phyloP scores from a whole-genome alignment of 2,888 invertebrate genomes.

The Corythucha ciliata region DNA sequence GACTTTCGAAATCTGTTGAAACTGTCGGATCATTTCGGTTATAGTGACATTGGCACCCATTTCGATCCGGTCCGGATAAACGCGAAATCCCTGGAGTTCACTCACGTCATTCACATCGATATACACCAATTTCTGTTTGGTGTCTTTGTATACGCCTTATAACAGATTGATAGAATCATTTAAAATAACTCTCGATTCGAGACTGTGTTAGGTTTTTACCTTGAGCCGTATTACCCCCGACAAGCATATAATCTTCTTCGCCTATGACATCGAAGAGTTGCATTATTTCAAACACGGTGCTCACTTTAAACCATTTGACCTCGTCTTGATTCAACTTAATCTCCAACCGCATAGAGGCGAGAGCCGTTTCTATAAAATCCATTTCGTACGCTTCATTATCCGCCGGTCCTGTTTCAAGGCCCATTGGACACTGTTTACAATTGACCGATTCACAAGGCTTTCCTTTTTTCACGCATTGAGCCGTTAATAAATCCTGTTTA shows the following conservation, averaged over 20 bases:
- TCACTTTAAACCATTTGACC: constrained; percentile 50
- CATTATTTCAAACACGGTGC: constrained; percentile 48
- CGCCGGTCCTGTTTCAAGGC: neutral
- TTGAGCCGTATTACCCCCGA: constrained; percentile 66
- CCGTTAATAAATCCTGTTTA: too few species aligned
- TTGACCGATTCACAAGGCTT: too few species aligned
- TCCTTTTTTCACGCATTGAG: too few species aligned
- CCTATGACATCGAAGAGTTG: constrained; percentile 45
- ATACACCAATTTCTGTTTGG: constrained; percentile 41
- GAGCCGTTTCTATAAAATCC: constrained; percentile 18
- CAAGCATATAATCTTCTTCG: constrained; percentile 46
- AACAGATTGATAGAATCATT: neutral
- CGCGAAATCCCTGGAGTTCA: constrained; percentile 42
- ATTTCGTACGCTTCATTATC: constrained; percentile 10
- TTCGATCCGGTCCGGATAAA: constrained; percentile 39
- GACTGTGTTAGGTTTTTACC: constrained; percentile 45
- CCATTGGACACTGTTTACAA: constrained; percentile 68
- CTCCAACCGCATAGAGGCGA: constrained; percentile 5
- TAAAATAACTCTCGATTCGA: neutral
- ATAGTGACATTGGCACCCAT: constrained; percentile 53
- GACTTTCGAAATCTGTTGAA: constrained; percentile 27
- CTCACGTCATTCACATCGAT: constrained; percentile 46
- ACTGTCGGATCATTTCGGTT: constrained; percentile 46
- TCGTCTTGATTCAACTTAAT: neutral
- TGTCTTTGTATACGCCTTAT: constrained; percentile 43